These are phyloP conservation scores for Vultur gryphus DNA, from an alignment of 2,797 vertebrate species.

Conservation along the genomic window DNA sequence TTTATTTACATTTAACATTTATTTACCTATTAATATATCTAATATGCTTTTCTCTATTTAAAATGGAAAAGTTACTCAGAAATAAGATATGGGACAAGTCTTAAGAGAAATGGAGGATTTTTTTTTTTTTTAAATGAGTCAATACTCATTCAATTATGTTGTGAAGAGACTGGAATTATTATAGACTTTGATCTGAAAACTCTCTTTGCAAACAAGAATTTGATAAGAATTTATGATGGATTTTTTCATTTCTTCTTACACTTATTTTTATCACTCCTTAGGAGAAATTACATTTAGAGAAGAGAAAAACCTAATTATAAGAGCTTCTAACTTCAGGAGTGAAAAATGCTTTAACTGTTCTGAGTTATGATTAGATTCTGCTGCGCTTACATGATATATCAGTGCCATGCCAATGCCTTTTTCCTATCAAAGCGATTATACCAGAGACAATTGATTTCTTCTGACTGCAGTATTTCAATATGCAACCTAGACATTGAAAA, in stretches of 20 bases:
- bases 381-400: neutral
- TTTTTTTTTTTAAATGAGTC: neutral
- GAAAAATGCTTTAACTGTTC: neutral
- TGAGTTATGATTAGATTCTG: neutral
- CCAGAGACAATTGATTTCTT: neutral
- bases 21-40: neutral
- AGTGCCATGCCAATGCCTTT: neutral
- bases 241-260: neutral
- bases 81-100: neutral
- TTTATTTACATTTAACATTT: neutral
- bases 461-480: neutral
- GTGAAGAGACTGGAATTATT: neutral
- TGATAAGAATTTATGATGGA: neutral
- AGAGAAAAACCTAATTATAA: neutral
- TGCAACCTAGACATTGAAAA: neutral
- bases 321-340: neutral
- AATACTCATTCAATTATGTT: neutral
- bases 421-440: neutral
- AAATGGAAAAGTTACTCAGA: neutral
- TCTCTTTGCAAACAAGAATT: neutral
- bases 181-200: neutral
- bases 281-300: neutral
- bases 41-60: neutral
- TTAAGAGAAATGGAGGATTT: neutral
- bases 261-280: neutral